Percentiles rank a stretch among this genome's conserved stretches.
Conservation (phyloP, 1,140 invertebrate genomes). For the Agrypnia vestita region DNA sequence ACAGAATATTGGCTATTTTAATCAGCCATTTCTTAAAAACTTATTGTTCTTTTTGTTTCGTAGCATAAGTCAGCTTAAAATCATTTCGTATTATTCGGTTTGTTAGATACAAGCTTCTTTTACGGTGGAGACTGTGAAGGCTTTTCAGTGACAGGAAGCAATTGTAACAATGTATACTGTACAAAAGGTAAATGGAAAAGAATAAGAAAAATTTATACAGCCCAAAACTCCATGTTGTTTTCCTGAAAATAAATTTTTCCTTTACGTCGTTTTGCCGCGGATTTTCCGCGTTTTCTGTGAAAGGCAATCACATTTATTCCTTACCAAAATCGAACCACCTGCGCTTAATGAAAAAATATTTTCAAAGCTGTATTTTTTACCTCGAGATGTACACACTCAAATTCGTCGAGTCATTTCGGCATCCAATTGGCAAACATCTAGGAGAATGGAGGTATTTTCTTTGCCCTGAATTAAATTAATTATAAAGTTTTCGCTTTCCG, state of each 20-base stretch:
- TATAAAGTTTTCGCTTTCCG: constrained; percentile 7
- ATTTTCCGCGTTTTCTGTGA: background rate
- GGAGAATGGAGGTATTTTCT: constrained; percentile 15
- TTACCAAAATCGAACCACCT: constrained; percentile 16
- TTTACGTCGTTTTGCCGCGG: background rate
- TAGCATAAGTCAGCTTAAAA: too few species aligned
- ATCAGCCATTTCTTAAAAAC: too few species aligned
- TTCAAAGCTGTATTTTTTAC: background rate
- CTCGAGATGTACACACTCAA: background rate
- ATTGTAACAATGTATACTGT: too few species aligned
- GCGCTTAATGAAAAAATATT: constrained; percentile 30
- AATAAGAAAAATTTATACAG: background rate
- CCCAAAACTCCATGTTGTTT: background rate
- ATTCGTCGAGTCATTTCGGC: background rate
- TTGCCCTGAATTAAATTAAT: constrained; percentile 12
- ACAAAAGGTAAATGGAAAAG: too few species aligned
- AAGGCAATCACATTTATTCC: constrained; percentile 20
- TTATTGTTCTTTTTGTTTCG: too few species aligned
- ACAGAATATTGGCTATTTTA: too few species aligned
- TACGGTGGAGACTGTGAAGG: too few species aligned
- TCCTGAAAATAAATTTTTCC: background rate
- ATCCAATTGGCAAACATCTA: background rate
- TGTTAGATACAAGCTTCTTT: too few species aligned
- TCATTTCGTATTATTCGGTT: too few species aligned
- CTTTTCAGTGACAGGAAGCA: too few species aligned